Evolutionary conservation across 2,113 vertebrate genomes (phyloP), one percentile per base, ranked within the genome.

Genomic region (Mesocricetus auratus): DNA sequence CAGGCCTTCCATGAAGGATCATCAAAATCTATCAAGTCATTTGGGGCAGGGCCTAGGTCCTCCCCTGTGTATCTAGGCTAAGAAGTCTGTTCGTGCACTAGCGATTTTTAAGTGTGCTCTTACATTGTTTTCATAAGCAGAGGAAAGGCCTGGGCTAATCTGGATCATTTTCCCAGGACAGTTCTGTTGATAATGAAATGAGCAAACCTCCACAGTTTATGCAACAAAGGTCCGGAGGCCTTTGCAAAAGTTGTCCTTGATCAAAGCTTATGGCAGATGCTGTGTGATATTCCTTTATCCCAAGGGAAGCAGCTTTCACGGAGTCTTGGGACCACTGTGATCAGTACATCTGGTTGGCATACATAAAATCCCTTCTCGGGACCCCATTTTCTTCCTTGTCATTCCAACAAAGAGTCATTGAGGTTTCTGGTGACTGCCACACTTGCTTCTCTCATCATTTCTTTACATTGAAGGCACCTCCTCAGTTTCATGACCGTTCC

Each of bases 71-170:
- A n/a, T n/a, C n/a, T n/a, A n/a, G n/a, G n/a, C n/a, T n/a, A n/a
- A n/a, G n/a, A n/a, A n/a, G n/a, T n/a, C n/a, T n/a, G n/a, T n/a
- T n/a, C n/a, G n/a, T n/a, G n/a, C n/a, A n/a, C n/a, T n/a, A n/a
- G n/a, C n/a, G n/a, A n/a, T 92, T 85, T 97, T 89, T 74, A n/a
- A 94, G 93, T 64, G 53, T 77, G 50, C 53, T 81, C 79, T 92
- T 74, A 2, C 56, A 66, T 39, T 66, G 5, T 71, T 81, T 82
- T 77, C 36, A 96, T 50, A 96, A 88, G 15, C 29, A 69, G 31
- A 89, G 13, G 36, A 64, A 85, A 85, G 12, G 87, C 56, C 5
- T 73, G 42, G 85, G 45, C 36, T 62, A 45, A 47, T 90, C 24
- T 53, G 16, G 62, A 64, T 79, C 9, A 29, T 91, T 92, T 85